These are phyloP conservation scores for Electrona antarctica DNA, from an alignment of 2,113 vertebrate species.

Conservation along the genomic window DNA sequence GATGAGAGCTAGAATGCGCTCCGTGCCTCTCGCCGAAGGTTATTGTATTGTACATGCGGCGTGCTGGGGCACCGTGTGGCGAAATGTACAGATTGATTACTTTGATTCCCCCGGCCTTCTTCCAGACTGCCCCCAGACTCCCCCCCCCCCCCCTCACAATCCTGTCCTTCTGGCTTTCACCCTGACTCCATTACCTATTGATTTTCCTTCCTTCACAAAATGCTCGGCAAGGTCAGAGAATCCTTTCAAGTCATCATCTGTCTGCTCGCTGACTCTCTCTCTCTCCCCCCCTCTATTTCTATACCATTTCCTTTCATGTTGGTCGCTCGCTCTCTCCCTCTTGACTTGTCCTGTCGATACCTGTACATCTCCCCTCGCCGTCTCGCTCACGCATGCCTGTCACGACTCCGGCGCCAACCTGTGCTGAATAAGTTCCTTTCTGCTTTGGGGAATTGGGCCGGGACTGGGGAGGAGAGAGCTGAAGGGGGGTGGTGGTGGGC, in stretches of 20 bases:
- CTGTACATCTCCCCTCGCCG: conserved; percentile 17
- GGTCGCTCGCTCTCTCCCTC: conserved; percentile 16
- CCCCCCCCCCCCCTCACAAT: conserved; percentile 24
- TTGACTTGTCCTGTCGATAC: conserved; percentile 15
- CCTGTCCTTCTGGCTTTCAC: conserved; percentile 61
- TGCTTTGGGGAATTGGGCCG: conserved; percentile 40
- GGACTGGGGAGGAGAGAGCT: conserved; percentile 17
- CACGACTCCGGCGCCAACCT: conserved; percentile 46
- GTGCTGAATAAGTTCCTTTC: conserved; percentile 45
- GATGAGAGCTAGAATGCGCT: conserved; percentile 23
- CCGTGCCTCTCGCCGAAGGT: conserved; percentile 15
- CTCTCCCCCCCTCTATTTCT: conserved; percentile 15
- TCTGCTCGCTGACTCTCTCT: conserved; percentile 27
- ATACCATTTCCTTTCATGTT: conserved; percentile 33
- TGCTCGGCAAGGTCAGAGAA: conserved; percentile 66
- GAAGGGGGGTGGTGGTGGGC: conserved; percentile 22
- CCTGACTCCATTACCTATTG: conserved; percentile 73
- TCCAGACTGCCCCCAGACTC: conserved; percentile 37
- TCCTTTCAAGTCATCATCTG: conserved; percentile 62
- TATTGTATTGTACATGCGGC: conserved; percentile 27
- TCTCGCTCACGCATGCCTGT: conserved; percentile 56
- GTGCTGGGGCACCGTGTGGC: conserved; percentile 25
- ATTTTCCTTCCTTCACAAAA: conserved; percentile 68
- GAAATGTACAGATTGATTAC: conserved; percentile 53
- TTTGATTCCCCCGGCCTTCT: conserved; percentile 40